Conservation (phyloP, 2,113 vertebrate genomes). For the Gnathonemus longibarbis region DNA sequence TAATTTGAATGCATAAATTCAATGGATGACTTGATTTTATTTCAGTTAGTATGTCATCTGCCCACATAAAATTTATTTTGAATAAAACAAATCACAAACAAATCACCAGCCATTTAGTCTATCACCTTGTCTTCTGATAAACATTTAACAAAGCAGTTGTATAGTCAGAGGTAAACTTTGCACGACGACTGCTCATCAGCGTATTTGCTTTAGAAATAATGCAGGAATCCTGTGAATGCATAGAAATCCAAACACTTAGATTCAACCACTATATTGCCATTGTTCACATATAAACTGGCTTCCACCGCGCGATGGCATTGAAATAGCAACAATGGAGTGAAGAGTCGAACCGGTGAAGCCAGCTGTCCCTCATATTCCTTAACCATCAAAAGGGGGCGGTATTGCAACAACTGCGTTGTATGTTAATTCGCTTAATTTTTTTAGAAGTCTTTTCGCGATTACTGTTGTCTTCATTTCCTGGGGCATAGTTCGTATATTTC, state of each 20-base stretch:
- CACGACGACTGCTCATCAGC: background rate
- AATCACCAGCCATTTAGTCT: background rate
- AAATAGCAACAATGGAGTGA: background rate
- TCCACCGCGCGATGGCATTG: background rate
- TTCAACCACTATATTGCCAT: no score
- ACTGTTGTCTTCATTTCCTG: background rate
- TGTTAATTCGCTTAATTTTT: background rate
- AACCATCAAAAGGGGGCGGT: background rate
- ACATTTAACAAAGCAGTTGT: background rate
- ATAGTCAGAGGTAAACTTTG: background rate
- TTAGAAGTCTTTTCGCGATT: background rate
- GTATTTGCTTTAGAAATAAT: background rate
- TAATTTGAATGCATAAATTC: background rate
- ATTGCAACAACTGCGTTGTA: background rate
- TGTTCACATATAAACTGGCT: background rate
- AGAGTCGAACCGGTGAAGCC: background rate
- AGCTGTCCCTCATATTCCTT: background rate
- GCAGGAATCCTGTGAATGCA: background rate
- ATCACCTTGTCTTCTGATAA: background rate
- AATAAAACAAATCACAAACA: background rate
- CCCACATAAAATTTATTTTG: background rate
- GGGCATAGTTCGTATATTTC: background rate
- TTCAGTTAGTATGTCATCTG: background rate
- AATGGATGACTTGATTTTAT: background rate
- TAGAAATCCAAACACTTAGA: background rate